Evolutionary conservation across 2,888 invertebrate genomes (phyloP).

Genomic region (Lepidonotus clava): DNA sequence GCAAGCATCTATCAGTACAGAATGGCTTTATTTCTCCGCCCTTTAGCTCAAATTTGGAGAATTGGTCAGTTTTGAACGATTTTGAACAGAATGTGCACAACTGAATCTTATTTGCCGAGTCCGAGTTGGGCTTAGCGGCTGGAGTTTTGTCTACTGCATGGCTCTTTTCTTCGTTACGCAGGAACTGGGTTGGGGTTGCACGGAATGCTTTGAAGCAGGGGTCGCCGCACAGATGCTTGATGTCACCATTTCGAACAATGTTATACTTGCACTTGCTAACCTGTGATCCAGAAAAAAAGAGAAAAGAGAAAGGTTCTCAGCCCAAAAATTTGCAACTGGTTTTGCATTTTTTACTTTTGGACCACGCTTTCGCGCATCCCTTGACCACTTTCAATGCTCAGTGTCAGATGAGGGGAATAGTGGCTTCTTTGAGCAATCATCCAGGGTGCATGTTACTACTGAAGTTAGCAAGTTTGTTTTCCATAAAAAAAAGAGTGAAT

Average conservation of each 20-base stretch:
- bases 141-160: background rate
- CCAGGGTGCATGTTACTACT: background rate
- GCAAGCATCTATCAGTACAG: slow-evolving; percentile 92
- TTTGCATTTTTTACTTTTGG: background rate
- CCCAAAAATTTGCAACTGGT: background rate
- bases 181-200: slow-evolving; percentile 73
- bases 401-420: background rate
- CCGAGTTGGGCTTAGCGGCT: background rate
- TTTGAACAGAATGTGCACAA: slow-evolving; percentile 18
- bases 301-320: slow-evolving; percentile 50
- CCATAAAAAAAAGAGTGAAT: too few relatives aligned
- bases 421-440: background rate
- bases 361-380: background rate
- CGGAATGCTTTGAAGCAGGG: slow-evolving; percentile 78
- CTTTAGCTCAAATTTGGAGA: slow-evolving; percentile 26
- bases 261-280: slow-evolving; percentile 79
- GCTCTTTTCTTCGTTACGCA: slow-evolving; percentile 59
- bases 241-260: slow-evolving; percentile 79
- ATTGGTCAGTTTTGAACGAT: background rate
- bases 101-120: background rate
- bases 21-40: slow-evolving; percentile 85
- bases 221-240: slow-evolving; percentile 79
- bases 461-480: too few relatives aligned
- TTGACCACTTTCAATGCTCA: background rate
- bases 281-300: slow-evolving; percentile 65